Evolutionary conservation across 2,888 invertebrate genomes (phyloP), one percentile per base, ranked within the genome.

Genomic region (Scrobipalpa costella): DNA sequence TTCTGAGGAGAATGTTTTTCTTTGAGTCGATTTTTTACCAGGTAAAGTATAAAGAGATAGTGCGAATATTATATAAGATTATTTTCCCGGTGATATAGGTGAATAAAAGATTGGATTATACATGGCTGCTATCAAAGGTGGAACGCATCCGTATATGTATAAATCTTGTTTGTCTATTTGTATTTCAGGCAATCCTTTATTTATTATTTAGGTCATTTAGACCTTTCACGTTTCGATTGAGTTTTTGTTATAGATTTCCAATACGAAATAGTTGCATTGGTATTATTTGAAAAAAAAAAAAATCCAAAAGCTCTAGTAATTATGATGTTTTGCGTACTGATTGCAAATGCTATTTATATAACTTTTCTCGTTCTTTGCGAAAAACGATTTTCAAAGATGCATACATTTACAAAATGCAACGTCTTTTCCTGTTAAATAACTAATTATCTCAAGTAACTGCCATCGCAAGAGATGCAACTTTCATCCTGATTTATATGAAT

Each of bases 1-100:
- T 17, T 50, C 50, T 21, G 50, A 11, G 50, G 52, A 50, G 21
- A 50, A 50, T 15, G 59, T 50, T 50, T 50, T 50, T 50, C 50
- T 50, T 50, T 50, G 50, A 17, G 50, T 50, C 17, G 50, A 21
- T 50, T 50, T 17, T 50, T 15, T 44, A 44, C 44, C 44, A 44
- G 44, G 44, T 44, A 44, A 44, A 44, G n/a, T 5, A 44, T 44
- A 44, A n/a, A 44, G 44, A 15, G 44, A 44, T 44, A 44, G 27
- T 27, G 27, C 27, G 27, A 27, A 5, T 5, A 27, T 5, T 27
- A 15, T 13, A 11, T 44, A 15, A 44, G 44, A n/a, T 44, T 44
- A 15, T 44, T 44, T 44, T 44, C 44, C n/a, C 44, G 1, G 13
- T 40, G 13, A n/a, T 44, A n/a, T 15, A 15, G 5, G 44, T 44